phyloP scores from a whole-genome alignment of 2,888 invertebrate species.

The Gerris lacustris region DNA sequence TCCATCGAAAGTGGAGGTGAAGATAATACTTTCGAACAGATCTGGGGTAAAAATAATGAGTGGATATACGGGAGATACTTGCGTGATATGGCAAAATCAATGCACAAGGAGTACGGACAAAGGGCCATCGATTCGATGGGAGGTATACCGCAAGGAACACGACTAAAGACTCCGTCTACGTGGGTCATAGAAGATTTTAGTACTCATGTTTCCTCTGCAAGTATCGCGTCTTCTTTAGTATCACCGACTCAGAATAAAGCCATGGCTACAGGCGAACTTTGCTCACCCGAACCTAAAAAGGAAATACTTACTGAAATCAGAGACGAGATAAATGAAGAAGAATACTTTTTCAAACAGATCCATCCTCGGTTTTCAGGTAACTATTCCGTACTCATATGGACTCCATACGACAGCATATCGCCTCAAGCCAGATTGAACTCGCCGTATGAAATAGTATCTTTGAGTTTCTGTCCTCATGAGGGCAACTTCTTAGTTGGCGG shows the following conservation, averaged over 20 bases:
- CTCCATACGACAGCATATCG: background rate
- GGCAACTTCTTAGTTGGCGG: constrained; percentile 36
- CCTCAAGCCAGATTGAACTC: constrained; percentile 30
- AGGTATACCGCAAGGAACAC: background rate
- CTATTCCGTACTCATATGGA: background rate
- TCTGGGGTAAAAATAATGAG: background rate
- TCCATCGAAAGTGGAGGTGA: no score
- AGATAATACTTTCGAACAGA: background rate
- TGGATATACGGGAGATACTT: background rate
- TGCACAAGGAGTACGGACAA: background rate
- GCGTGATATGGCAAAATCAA: background rate
- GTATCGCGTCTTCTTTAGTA: background rate
- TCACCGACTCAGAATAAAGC: background rate
- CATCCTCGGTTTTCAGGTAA: background rate
- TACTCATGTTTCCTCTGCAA: background rate
- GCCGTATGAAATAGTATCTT: constrained; percentile 32
- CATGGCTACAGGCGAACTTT: background rate
- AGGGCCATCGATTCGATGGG: background rate
- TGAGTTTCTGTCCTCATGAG: constrained; percentile 36
- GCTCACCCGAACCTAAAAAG: background rate
- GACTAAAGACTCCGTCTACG: background rate
- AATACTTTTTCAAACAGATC: background rate
- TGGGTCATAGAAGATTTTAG: background rate
- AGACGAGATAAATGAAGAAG: background rate
- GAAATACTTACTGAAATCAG: background rate